Evolutionary conservation across 2,888 invertebrate genomes (phyloP).

Genomic region (Mechanitis messenoides): DNA sequence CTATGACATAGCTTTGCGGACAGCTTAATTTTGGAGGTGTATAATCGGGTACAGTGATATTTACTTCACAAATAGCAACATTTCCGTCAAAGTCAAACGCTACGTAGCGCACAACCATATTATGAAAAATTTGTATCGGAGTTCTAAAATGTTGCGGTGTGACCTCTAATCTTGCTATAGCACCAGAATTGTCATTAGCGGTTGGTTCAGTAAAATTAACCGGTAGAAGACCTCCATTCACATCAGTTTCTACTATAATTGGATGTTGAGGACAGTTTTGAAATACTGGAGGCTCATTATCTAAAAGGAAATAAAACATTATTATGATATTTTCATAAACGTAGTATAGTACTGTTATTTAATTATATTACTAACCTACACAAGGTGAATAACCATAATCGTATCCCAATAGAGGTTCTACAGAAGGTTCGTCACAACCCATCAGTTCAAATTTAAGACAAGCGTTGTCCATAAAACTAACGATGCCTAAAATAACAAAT

Average conservation of each 20-base stretch:
- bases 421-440: constrained; percentile 93
- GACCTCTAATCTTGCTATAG: constrained; percentile 93
- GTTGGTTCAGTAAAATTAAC: constrained; percentile 96
- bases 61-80: constrained; percentile 97
- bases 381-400: constrained; percentile 96
- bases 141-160: constrained; percentile 94
- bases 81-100: constrained; percentile 99
- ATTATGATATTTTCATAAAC: not conserved
- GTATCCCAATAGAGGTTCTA: constrained; percentile 91
- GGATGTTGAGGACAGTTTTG: constrained; percentile 97
- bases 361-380: constrained; percentile 78
- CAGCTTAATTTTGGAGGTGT: constrained; percentile 93
- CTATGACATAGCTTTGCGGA: constrained; percentile 95
- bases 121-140: constrained; percentile 91
- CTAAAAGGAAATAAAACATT: constrained; percentile 53
- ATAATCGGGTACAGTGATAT: constrained; percentile 95
- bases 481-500: constrained; percentile 95
- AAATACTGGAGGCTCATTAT: constrained; percentile 97
- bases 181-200: constrained; percentile 96
- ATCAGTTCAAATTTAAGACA: constrained; percentile 96
- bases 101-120: constrained; percentile 94
- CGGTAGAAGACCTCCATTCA: constrained; percentile 91
- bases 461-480: constrained; percentile 97
- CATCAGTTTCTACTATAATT: constrained; percentile 90
- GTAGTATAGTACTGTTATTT: too few relatives aligned